Conservation (phyloP, 2,113 vertebrate genomes). For the Prunella fulvescens region DNA sequence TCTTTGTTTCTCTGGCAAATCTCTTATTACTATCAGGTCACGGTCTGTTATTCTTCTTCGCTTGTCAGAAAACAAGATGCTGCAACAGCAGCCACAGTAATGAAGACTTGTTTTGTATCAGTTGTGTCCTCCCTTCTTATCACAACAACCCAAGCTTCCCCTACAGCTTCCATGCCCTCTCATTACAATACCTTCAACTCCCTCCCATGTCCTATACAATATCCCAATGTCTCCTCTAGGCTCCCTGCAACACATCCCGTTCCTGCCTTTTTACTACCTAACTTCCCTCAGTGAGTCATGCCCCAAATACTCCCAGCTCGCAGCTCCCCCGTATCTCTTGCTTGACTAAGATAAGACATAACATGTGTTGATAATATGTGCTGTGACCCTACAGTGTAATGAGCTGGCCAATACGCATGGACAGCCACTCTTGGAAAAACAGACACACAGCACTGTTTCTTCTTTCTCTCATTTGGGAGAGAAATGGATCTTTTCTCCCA, state of each 20-base stretch:
- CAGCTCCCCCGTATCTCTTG: not conserved
- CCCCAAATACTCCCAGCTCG: not conserved
- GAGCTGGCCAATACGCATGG: not conserved
- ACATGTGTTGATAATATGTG: not conserved
- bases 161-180: not conserved
- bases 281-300: not conserved
- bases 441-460: not conserved
- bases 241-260: not conserved
- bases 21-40: not conserved
- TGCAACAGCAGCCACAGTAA: not conserved
- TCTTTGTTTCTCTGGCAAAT: not conserved
- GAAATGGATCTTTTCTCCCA: not conserved
- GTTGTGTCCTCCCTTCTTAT: not conserved
- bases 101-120: not conserved
- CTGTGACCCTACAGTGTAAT: fast-evolving
- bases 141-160: not conserved
- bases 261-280: not conserved
- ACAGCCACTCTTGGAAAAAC: not conserved
- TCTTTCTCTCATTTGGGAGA: not conserved
- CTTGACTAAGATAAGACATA: conserved; percentile 5
- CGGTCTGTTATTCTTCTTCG: not conserved
- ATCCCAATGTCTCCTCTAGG: not conserved
- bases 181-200: not conserved
- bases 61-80: not conserved
- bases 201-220: not conserved